Conservation (phyloP, 2,113 vertebrate genomes). For the Gasterosteus aculeatus region DNA sequence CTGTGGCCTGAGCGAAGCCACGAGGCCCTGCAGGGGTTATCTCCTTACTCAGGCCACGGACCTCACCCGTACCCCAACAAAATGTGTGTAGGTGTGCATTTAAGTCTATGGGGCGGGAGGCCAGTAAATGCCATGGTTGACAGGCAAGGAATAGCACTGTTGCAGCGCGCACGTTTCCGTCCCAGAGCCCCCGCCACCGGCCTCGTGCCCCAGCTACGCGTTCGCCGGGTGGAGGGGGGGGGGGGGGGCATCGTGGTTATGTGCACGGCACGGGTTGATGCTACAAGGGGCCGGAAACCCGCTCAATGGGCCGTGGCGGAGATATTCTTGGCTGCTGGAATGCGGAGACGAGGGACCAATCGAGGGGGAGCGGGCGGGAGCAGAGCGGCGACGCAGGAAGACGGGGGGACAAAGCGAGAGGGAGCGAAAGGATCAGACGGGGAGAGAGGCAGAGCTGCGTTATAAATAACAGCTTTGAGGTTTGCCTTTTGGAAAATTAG, state of each 20-base stretch:
- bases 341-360: conserved; percentile 6
- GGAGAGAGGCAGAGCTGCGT: conserved; percentile 25
- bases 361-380: conserved; percentile 14
- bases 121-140: conserved; percentile 66
- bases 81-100: conserved; percentile 19
- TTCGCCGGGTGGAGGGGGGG: conserved; percentile 35
- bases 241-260: conserved; percentile 26
- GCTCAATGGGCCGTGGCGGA: conserved; percentile 42
- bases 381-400: conserved; percentile 13
- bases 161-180: conserved; percentile 18
- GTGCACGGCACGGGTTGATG: conserved; percentile 35
- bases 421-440: conserved; percentile 47
- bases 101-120: conserved; percentile 31
- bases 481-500: conserved; percentile 61
- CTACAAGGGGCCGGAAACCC: conserved; percentile 15
- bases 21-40: conserved; percentile 49
- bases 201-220: conserved; percentile 32
- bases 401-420: conserved; percentile 30
- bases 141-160: conserved; percentile 45
- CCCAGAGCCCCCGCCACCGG: conserved; percentile 7
- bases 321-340: conserved; percentile 26
- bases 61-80: conserved; percentile 21
- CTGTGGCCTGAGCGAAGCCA: conserved; percentile 54
- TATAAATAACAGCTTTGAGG: conserved; percentile 70
- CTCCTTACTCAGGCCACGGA: conserved; percentile 44